Evolutionary conservation across 2,797 vertebrate species (phyloP).

Genomic region (Falco novaeseelandiae): DNA sequence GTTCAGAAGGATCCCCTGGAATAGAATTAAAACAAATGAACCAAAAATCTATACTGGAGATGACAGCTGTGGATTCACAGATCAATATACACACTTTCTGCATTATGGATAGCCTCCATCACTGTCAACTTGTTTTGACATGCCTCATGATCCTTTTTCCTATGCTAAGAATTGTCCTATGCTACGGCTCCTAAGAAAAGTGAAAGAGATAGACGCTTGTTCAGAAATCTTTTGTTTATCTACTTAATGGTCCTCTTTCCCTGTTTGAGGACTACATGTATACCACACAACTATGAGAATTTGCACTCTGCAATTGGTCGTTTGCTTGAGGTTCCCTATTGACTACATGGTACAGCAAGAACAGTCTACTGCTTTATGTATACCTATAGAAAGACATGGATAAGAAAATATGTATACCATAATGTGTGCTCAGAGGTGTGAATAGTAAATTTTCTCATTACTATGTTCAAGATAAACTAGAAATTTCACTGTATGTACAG

Average conservation of each 20-base stretch:
- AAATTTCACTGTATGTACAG: not conserved
- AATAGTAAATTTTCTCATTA: not conserved
- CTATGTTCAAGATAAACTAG: not conserved
- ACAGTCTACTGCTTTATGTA: not conserved
- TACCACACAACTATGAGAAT: accelerated
- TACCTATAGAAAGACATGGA: not conserved
- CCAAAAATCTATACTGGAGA: accelerated
- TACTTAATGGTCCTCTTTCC: not conserved
- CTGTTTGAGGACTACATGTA: not conserved
- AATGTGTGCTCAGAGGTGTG: not conserved
- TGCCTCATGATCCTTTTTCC: not conserved
- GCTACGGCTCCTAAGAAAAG: not conserved
- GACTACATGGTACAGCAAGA: not conserved
- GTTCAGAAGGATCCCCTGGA: not conserved
- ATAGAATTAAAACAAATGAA: not conserved
- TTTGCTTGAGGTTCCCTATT: not conserved
- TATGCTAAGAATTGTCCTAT: not conserved
- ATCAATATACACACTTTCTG: not conserved
- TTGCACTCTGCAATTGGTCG: accelerated
- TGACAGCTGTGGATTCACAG: not conserved
- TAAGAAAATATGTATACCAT: not conserved
- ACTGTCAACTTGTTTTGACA: not conserved
- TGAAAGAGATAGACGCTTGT: not conserved
- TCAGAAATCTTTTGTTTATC: not conserved
- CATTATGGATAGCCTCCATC: not conserved